phyloP scores from a whole-genome alignment of 2,888 invertebrate species.

The Diaphora mendica region DNA sequence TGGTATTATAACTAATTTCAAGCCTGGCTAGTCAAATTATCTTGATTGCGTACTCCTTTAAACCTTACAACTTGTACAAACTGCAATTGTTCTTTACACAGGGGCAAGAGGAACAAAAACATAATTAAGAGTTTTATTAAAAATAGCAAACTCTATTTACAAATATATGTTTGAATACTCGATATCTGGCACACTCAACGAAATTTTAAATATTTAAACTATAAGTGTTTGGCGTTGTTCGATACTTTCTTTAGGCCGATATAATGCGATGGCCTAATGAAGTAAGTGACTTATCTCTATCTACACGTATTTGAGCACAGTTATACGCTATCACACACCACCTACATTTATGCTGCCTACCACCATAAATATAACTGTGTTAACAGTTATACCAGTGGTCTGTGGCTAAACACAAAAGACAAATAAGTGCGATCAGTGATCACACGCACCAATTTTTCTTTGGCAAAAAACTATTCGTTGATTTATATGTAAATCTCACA shows the following conservation, averaged over 20 bases:
- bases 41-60: constrained; percentile 14
- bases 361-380: constrained; percentile 1
- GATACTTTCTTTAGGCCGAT: too few relatives aligned
- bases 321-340: not conserved
- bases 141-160: not conserved
- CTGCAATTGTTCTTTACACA: not conserved
- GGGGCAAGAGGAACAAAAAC: not conserved
- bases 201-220: not conserved
- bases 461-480: constrained; percentile 17
- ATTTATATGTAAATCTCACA: not conserved
- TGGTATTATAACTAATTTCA: constrained; percentile 43
- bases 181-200: too few relatives aligned
- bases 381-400: constrained; percentile 1
- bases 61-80: not conserved
- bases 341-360: not conserved
- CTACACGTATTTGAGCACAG: not conserved
- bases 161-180: not conserved
- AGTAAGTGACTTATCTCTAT: not conserved
- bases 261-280: not conserved
- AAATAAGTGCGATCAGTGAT: constrained; percentile 7
- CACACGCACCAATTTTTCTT: constrained; percentile 22
- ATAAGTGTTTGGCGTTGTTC: not conserved
- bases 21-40: constrained; percentile 43
- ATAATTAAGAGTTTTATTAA: not conserved
- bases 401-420: constrained; percentile 1